Base-by-base conservation (phyloP, 2,797 vertebrate genomes). In the Enteromius fasciolatus region DNA sequence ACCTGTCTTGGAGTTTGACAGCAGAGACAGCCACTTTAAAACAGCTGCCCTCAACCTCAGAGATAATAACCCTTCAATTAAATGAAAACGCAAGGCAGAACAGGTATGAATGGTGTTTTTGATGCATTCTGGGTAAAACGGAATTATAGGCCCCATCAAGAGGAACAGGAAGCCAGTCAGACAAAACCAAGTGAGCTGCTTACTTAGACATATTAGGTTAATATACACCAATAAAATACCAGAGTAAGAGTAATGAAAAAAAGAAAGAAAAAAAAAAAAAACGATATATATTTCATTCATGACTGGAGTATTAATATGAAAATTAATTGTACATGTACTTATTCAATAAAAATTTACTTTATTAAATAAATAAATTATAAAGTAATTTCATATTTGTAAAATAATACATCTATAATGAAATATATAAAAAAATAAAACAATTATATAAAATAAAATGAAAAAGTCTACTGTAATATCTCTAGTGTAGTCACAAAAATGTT, bases 11-110 rank as follows among this genome's bases (percentile, higher is more conserved):
- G 7, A n/a, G 59, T 67, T 66, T 31, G 28, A 75, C 69, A 50
- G 46, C 52, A 46, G 1, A 70, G 5, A 54, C 3, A 20, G 33
- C 41, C 54, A 25, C 57, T 63, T 74, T 61, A 81, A 54, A 81
- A 36, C 80, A 63, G 20, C 69, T 25, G 70, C 31, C 23, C 59
- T n/a, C 15, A 50, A 41, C 48, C 5, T 3, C 28, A 31, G 25
- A 59, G 50, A 80, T 80, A 80, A 61, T 31, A 28, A 70, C 67
- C 36, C 67, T 80, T 59, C 36, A n/a, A 59, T 80, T 80, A 80
- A 59, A 70, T 44, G 52, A 70, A 61, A 80, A 70, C 39, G 0
- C 18, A 80, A 17, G 59, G 66, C 1, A 41, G 70, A 48, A 61
- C 12, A 46, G 63, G 41, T 66, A 33, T 41, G 64, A 57, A 57